These are phyloP conservation scores for Coptotermes formosanus DNA, from an alignment of 1,140 invertebrate genomes.

Conservation along the genomic window DNA sequence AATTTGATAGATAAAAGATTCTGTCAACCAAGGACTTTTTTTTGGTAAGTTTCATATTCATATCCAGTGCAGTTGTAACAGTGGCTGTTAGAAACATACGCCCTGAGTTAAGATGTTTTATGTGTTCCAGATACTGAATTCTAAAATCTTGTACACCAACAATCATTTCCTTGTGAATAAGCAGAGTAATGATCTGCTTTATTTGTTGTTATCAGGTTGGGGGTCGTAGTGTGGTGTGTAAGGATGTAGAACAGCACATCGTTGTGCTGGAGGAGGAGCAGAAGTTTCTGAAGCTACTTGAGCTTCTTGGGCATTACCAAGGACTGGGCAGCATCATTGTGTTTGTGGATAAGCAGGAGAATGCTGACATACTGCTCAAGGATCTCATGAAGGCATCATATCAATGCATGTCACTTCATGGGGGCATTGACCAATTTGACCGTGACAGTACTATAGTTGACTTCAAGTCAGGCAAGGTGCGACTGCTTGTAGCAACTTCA, in stretches of 20 bases:
- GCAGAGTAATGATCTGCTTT: neutral
- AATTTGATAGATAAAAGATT: too few species aligned
- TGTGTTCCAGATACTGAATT: neutral
- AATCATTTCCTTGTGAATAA: neutral
- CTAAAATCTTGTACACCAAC: neutral
- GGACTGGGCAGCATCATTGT: conserved; percentile 92
- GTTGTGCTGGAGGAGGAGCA: conserved; percentile 94
- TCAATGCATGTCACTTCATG: conserved; percentile 94
- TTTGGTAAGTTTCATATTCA: too few species aligned
- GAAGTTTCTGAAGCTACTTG: conserved; percentile 96
- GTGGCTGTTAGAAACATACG: too few species aligned
- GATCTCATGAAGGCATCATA: conserved; percentile 97
- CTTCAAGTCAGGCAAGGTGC: conserved; percentile 92
- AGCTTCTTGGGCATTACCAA: conserved; percentile 92
- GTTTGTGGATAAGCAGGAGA: conserved; percentile 99
- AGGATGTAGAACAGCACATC: conserved; percentile 96
- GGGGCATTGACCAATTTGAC: conserved; percentile 99
- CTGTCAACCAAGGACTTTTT: too few species aligned
- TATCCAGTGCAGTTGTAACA: too few species aligned
- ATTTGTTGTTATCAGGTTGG: conserved; percentile 65
- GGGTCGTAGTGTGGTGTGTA: conserved; percentile 95
- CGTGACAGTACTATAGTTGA: conserved; percentile 96
- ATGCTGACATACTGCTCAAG: conserved; percentile 90
- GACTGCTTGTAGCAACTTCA: conserved; percentile 87
- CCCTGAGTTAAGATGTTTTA: too few species aligned